Percentiles rank a stretch among this genome's conserved stretches.
These are phyloP conservation scores for Agelastica alni DNA, from an alignment of 2,888 invertebrate species.

Conservation along the genomic window DNA sequence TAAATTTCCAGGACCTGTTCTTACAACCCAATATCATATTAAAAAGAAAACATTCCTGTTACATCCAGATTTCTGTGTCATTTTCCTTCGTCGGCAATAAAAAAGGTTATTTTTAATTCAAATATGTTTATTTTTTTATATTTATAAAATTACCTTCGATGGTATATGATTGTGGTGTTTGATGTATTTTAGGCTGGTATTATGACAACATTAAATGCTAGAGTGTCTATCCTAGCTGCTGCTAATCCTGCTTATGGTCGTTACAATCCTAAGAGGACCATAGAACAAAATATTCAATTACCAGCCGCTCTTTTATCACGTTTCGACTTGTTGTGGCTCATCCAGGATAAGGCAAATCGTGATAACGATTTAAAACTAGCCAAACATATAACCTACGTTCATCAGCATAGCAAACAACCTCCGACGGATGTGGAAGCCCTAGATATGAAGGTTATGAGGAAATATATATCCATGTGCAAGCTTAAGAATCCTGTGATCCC, in stretches of 20 bases:
- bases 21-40: no score
- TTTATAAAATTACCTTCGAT: background rate
- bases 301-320: conserved; percentile 96
- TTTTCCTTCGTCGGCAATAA: no score
- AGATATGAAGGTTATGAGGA: conserved; percentile 90
- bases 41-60: background rate
- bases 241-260: conserved; percentile 99
- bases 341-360: conserved; percentile 78
- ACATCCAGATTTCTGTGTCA: background rate
- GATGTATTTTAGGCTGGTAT: conserved; percentile 80
- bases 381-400: conserved; percentile 97
- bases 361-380: conserved; percentile 82
- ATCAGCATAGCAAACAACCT: conserved; percentile 89
- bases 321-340: conserved; percentile 95
- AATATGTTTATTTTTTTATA: no score
- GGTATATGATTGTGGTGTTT: conserved; percentile 2
- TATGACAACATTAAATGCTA: conserved; percentile 96
- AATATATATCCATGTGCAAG: conserved; percentile 91
- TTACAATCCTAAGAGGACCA: conserved; percentile 91
- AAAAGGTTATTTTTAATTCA: no score
- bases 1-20: no score
- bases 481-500: conserved; percentile 88
- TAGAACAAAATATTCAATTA: conserved; percentile 97
- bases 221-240: conserved; percentile 96
- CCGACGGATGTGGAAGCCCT: conserved; percentile 74